Evolutionary conservation across 2,113 vertebrate species (phyloP).

Genomic region (Baryphthengus martii): DNA sequence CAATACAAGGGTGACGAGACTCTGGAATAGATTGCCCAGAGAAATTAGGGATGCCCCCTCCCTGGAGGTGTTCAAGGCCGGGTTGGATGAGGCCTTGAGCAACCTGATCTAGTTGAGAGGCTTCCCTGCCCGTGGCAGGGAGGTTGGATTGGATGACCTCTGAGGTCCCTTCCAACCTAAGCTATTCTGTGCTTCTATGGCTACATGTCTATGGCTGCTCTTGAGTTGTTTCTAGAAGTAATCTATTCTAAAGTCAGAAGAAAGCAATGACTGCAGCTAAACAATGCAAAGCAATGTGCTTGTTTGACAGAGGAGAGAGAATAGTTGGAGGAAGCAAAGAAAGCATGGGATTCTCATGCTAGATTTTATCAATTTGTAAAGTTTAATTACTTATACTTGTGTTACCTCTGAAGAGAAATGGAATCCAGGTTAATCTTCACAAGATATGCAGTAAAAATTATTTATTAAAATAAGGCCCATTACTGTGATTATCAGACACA

Average conservation of each 20-base stretch:
- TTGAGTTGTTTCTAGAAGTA: neutral
- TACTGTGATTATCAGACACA: conserved; percentile 20
- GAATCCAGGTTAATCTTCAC: conserved; percentile 23
- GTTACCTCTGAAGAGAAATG: neutral
- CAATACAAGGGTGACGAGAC: too few relatives aligned
- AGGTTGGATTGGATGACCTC: too few relatives aligned
- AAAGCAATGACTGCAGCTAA: neutral
- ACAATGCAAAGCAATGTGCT: accelerated
- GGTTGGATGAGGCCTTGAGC: too few relatives aligned
- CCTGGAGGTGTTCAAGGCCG: too few relatives aligned
- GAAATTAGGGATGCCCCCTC: too few relatives aligned
- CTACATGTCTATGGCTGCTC: neutral
- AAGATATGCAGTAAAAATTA: conserved; percentile 34
- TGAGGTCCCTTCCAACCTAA: too few relatives aligned
- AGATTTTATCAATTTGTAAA: neutral
- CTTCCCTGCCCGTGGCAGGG: too few relatives aligned
- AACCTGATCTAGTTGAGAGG: too few relatives aligned
- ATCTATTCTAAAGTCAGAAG: neutral
- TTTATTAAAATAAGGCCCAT: conserved; percentile 37
- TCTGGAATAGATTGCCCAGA: too few relatives aligned
- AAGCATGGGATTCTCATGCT: neutral
- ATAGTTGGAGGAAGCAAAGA: neutral
- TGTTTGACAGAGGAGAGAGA: neutral
- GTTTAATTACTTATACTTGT: conserved; percentile 35
- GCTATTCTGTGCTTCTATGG: too few relatives aligned